Base-by-base conservation (phyloP, 2,113 vertebrate species). In the Salvelinus fontinalis region DNA sequence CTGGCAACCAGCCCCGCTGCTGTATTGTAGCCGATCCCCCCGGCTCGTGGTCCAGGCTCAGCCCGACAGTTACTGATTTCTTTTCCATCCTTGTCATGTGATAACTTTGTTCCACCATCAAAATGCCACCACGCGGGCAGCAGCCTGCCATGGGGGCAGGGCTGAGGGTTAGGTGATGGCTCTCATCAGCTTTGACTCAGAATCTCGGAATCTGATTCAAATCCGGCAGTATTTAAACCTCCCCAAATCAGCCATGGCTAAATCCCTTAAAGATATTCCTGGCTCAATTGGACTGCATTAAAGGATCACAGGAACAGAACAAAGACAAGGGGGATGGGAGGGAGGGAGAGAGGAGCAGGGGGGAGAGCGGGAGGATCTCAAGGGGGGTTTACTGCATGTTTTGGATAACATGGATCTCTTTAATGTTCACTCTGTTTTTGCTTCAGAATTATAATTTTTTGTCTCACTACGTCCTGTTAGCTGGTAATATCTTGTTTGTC, bases 201-300 rank as follows among this genome's bases (percentile, higher is more conserved):
- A 39, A n/a, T n/a, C 24, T 27, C 80, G 74, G 89, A 91, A 92
- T 92, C 90, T 89, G 87, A 93, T 93, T 90, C 90, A 92, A 93
- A 94, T 93, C 92, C 90, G 78, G 83, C 87, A 82, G 89, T 91
- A 92, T 92, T 93, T 93, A 94, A 93, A 92, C 85, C 90, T 85
- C 89, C 85, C 18, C 85, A 91, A 93, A 93, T 94, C 92, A 93
- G 87, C 88, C 84, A 88, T 71, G 78, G 79, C 88, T 87, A 94
- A 94, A 94, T 93, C 93, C 93, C 88, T 89, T 93, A 91, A 93
- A 94, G 91, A 93, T 94, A 92, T 92, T 91, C 92, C 88, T 83
- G 65, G 85, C 90, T 93, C 85, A 86, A 93, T 93, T 92, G 93
- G 90, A 87, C 84, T 86, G 92, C 89, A 93, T 94, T 93, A 94